Base-by-base conservation (phyloP, 1,140 invertebrate species). In the Camponotus vicinus region DNA sequence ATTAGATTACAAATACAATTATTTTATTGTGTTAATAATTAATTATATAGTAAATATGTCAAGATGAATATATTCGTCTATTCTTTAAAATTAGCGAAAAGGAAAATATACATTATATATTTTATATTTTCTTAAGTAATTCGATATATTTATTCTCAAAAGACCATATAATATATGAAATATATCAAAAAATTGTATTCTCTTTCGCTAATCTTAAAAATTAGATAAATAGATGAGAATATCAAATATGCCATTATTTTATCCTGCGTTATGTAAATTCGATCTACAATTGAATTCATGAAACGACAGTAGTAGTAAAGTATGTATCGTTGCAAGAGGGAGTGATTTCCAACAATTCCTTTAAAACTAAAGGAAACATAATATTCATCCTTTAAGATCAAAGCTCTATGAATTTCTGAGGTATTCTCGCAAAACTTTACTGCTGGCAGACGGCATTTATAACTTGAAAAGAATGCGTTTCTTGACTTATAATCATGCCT, bases 371-470 rank as follows among this genome's bases (percentile, higher is more conserved):
- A 66, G 42, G 7, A 78, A 64, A n/a, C 63, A 6, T 18, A 34
- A 78, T 49, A 66, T 66, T 78, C 42, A 45, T 64, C 40, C 4
- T 52, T 66, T 66, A 64, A 45, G 42, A 64, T 66, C 21, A 78
- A 42, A 49, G 21, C 4, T 61, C n/a, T 15, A 59, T 32, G 37
- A 78, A 64, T 34, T 78, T 64, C 27, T 64, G 21, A 64, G 1
- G 18, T 40, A 76, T 61, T 66, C 76, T 78, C 21, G 32, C 34
- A 78, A 78, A 45, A 49, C 27, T 77, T 63, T 11, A 27, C 40
- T 18, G 49, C 59, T 21, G 27, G 18, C 15, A 45, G 15, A 63
- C 42, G 45, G 40, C 4, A 76, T 76, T 76, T 76, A 8, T 42
- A 76, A 63, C 21, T 76, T 2, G 37, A 15, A 63, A 77, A 40